phyloP scores from a whole-genome alignment of 2,113 vertebrate genomes.

The Guaruba guarouba region DNA sequence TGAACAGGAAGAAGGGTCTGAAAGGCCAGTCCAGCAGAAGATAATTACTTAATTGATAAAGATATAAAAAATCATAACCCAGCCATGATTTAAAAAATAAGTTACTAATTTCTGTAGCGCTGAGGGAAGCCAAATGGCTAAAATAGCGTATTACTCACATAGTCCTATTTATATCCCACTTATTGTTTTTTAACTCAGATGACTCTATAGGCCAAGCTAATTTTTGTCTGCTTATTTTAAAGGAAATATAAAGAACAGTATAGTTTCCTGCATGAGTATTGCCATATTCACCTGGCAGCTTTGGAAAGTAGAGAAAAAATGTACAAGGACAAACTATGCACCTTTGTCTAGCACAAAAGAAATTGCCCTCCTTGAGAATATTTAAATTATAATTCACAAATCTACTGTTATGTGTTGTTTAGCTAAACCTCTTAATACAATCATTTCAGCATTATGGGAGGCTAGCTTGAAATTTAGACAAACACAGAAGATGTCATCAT shows the following conservation, averaged over 20 bases:
- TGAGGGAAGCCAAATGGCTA: background rate
- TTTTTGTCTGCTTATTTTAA: background rate
- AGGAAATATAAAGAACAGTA: background rate
- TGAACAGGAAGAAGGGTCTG: background rate
- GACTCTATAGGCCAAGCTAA: background rate
- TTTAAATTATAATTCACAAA: background rate
- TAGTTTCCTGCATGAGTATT: background rate
- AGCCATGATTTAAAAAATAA: background rate
- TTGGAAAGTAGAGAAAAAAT: background rate
- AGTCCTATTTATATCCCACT: background rate
- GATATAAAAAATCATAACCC: background rate
- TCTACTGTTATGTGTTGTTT: background rate
- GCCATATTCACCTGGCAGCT: background rate
- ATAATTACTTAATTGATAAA: slow-evolving; percentile 22
- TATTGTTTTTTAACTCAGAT: background rate
- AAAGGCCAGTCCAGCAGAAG: background rate
- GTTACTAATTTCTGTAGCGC: background rate
- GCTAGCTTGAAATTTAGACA: background rate
- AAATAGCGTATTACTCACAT: background rate
- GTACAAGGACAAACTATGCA: background rate
- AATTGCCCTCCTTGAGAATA: background rate
- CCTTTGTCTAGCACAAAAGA: background rate
- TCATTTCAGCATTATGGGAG: background rate
- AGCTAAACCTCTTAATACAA: background rate
- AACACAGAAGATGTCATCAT: background rate